Conservation (phyloP, 2,113 vertebrate species). For the Triplophysa tibetana region DNA sequence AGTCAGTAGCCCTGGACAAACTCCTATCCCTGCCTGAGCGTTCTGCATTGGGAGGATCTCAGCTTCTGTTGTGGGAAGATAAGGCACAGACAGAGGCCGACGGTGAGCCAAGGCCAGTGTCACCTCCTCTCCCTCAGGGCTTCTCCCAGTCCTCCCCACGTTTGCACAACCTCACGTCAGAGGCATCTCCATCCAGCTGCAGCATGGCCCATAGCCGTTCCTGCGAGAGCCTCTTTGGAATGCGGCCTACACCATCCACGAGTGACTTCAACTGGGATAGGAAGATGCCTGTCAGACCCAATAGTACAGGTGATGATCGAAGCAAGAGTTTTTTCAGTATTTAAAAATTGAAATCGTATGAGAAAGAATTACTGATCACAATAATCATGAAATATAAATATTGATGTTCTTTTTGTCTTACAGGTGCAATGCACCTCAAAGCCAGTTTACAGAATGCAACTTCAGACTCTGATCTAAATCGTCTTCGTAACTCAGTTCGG, state of each 20-base stretch:
- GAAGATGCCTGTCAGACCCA: slow-evolving; percentile 70
- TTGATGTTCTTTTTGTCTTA: neutral
- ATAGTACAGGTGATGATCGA: slow-evolving; percentile 69
- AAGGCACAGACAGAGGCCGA: slow-evolving; percentile 56
- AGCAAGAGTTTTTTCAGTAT: neutral
- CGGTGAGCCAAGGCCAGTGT: neutral
- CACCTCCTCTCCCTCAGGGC: slow-evolving; percentile 1
- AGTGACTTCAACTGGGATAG: slow-evolving; percentile 69
- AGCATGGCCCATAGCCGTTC: slow-evolving; percentile 74
- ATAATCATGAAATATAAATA: no score
- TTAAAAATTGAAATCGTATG: no score
- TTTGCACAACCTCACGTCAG: slow-evolving; percentile 60
- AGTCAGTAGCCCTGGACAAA: slow-evolving; percentile 79
- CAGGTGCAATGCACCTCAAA: slow-evolving; percentile 77
- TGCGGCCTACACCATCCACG: slow-evolving; percentile 78
- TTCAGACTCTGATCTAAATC: slow-evolving; percentile 81
- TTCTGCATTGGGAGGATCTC: slow-evolving; percentile 44
- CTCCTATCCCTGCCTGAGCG: slow-evolving; percentile 74
- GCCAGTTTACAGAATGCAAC: slow-evolving; percentile 78
- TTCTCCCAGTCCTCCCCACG: slow-evolving; percentile 55
- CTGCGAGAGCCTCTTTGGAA: slow-evolving; percentile 76
- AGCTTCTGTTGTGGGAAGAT: slow-evolving; percentile 58
- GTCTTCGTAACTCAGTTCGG: slow-evolving; percentile 76
- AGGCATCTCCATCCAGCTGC: slow-evolving; percentile 73
- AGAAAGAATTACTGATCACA: no score